These are phyloP conservation scores for Thalpophila matura DNA, from an alignment of 2,888 invertebrate species.

Conservation along the genomic window DNA sequence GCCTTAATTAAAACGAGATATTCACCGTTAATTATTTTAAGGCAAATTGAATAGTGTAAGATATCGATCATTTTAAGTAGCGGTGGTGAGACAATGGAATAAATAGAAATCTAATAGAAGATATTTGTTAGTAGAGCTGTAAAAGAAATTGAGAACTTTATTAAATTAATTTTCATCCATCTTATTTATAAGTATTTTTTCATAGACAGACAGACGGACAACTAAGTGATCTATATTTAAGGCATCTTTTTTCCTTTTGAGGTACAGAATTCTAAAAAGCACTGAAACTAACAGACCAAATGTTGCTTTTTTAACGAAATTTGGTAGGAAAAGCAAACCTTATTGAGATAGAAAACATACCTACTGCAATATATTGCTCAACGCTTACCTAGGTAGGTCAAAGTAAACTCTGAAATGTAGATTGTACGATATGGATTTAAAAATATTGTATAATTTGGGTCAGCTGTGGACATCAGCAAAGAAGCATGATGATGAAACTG, in stretches of 20 bases:
- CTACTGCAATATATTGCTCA: background rate
- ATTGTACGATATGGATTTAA: constrained; percentile 16
- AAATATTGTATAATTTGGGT: constrained; percentile 25
- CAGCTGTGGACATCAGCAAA: constrained; percentile 15
- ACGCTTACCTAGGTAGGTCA: background rate
- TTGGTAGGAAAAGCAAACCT: background rate
- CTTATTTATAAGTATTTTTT: too few species aligned
- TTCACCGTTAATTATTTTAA: constrained; percentile 30
- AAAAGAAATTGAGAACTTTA: too few species aligned
- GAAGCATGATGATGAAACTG: background rate
- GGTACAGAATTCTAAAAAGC: too few species aligned
- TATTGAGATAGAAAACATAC: constrained; percentile 2
- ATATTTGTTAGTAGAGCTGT: too few species aligned
- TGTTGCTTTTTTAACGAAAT: constrained; percentile 2
- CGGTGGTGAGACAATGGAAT: background rate
- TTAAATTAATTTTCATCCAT: too few species aligned
- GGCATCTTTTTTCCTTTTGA: too few species aligned
- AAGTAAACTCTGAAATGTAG: background rate
- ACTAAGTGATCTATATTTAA: too few species aligned
- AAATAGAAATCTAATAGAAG: background rate
- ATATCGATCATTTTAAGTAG: constrained; percentile 22
- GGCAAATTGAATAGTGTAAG: constrained; percentile 25
- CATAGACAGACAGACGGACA: too few species aligned
- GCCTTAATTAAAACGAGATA: constrained; percentile 38
- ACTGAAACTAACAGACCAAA: too few species aligned